Conservation (phyloP, 2,888 invertebrate species). For the Pammene fasciana region DNA sequence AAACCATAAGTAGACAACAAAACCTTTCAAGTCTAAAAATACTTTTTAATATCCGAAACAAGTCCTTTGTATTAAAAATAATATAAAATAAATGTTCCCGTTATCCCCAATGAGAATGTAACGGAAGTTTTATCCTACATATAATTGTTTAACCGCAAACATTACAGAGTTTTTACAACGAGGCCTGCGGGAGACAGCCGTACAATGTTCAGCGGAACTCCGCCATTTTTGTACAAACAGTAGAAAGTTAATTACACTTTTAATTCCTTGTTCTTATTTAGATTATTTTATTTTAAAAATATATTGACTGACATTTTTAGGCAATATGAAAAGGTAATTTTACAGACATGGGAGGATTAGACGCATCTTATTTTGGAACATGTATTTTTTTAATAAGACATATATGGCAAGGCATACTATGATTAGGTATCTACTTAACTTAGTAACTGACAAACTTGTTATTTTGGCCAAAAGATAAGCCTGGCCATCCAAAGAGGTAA, state of each 20-base stretch:
- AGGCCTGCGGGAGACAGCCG: slow-evolving; percentile 29
- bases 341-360: too few species aligned
- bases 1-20: too few species aligned
- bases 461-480: too few species aligned
- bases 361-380: too few species aligned
- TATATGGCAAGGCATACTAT: too few species aligned
- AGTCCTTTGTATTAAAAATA: background rate
- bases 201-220: slow-evolving; percentile 3
- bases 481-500: too few species aligned
- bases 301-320: background rate
- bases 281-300: background rate
- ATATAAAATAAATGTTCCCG: background rate
- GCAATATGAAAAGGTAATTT: background rate
- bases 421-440: too few species aligned
- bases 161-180: slow-evolving; percentile 28
- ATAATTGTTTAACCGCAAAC: slow-evolving; percentile 27
- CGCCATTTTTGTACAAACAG: background rate
- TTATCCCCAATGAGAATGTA: slow-evolving; percentile 12
- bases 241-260: slow-evolving; percentile 2
- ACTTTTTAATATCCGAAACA: background rate
- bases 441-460: too few species aligned
- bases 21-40: background rate
- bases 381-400: too few species aligned
- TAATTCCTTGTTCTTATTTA: too few species aligned
- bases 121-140: slow-evolving; percentile 14